Conservation (phyloP, 2,113 vertebrate genomes). For the Muscicapa adusta region DNA sequence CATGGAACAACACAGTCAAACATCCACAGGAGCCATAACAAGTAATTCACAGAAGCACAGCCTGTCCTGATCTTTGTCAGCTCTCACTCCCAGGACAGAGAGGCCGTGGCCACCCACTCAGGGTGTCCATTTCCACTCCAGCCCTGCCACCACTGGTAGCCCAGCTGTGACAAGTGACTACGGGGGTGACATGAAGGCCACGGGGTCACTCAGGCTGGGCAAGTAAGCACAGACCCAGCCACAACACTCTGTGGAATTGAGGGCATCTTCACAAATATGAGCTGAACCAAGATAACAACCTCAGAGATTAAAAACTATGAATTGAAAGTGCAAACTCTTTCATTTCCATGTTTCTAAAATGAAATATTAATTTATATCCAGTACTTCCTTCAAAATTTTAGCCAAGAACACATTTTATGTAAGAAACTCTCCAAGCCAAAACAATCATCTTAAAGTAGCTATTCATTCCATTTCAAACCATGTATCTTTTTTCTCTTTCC, state of each 20-base stretch:
- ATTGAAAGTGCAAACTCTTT: not conserved
- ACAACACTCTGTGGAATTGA: not conserved
- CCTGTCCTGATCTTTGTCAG: not conserved
- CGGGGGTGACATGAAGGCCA: not conserved
- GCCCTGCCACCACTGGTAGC: not conserved
- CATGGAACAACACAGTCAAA: not conserved
- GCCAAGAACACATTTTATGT: not conserved
- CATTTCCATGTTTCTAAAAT: not conserved
- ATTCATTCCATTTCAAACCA: not conserved
- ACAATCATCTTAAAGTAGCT: not conserved
- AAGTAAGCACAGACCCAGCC: not conserved
- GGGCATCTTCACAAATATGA: not conserved
- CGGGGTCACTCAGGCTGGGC: not conserved
- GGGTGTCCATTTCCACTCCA: not conserved
- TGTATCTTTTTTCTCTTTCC: not conserved
- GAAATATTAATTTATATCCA: not conserved
- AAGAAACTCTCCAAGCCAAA: not conserved
- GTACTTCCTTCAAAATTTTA: not conserved
- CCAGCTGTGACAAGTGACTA: not conserved
- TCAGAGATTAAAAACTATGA: not conserved
- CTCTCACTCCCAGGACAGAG: not conserved
- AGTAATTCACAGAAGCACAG: not conserved
- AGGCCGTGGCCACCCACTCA: not conserved
- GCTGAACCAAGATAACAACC: not conserved
- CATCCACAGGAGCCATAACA: not conserved